A percentile compares a stretch with the other conserved stretches of the same genome.
These are phyloP conservation scores for Gallirallus australis DNA, from an alignment of 2,797 vertebrate species.

Conservation along the genomic window DNA sequence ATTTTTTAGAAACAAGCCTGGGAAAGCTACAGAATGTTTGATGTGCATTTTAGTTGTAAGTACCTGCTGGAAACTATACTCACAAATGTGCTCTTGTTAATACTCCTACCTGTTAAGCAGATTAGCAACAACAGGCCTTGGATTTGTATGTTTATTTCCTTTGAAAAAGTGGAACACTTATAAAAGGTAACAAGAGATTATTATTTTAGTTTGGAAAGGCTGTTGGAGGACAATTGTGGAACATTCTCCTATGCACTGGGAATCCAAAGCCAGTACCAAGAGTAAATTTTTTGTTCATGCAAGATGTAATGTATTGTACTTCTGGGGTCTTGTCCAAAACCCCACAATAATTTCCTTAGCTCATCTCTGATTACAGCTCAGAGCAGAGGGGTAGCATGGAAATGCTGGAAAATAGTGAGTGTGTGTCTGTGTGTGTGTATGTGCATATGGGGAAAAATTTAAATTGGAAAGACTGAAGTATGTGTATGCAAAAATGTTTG, in stretches of 20 bases:
- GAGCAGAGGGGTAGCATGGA: neutral
- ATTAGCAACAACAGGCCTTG: neutral
- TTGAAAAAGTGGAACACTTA: neutral
- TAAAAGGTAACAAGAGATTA: neutral
- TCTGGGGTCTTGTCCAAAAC: neutral
- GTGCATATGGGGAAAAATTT: rapidly evolving
- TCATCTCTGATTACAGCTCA: neutral
- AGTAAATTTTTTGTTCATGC: neutral
- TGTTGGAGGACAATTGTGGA: neutral
- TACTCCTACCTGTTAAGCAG: neutral
- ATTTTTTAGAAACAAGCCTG: neutral
- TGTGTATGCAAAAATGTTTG: neutral
- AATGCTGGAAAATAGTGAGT: neutral
- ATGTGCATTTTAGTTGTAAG: neutral
- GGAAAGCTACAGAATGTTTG: neutral
- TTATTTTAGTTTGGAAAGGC: neutral
- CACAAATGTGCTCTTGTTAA: neutral
- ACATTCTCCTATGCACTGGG: neutral
- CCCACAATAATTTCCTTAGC: neutral
- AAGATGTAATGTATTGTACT: neutral
- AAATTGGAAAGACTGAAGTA: neutral
- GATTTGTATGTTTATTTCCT: neutral
- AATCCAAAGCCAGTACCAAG: neutral
- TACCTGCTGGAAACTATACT: neutral
- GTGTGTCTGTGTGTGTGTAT: neutral